Percentiles rank a stretch among this genome's conserved stretches.
phyloP scores from a whole-genome alignment of 2,797 vertebrate species.

The Diglossa cyanea region DNA sequence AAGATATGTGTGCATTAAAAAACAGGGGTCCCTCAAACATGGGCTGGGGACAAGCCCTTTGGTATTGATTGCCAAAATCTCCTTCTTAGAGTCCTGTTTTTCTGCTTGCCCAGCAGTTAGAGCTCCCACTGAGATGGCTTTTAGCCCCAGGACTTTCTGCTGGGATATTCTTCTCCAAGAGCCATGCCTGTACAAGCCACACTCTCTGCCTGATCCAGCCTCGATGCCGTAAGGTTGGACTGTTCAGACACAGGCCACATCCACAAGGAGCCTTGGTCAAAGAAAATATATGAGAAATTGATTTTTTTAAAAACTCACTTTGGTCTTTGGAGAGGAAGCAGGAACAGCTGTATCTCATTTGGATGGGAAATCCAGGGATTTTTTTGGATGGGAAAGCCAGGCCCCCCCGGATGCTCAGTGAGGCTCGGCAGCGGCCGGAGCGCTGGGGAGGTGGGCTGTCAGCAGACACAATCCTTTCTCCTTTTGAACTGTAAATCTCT shows the following conservation, averaged over 20 bases:
- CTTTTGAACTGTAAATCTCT: neutral
- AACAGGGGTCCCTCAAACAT: neutral
- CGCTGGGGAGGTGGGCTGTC: neutral
- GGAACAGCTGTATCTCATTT: conserved; percentile 27
- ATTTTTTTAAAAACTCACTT: neutral
- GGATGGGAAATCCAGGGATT: neutral
- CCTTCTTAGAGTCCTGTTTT: neutral
- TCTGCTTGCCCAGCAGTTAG: neutral
- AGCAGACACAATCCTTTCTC: neutral
- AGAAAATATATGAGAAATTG: neutral
- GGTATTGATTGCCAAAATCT: neutral
- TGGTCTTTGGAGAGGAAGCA: conserved; percentile 1
- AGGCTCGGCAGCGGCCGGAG: fast-evolving
- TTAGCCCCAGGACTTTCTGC: neutral
- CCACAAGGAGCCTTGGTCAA: neutral
- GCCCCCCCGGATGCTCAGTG: neutral
- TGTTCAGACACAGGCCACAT: neutral
- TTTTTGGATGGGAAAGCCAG: neutral
- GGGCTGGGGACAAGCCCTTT: neutral
- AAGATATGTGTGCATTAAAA: neutral
- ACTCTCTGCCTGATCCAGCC: neutral
- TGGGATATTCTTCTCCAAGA: neutral
- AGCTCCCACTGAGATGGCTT: neutral
- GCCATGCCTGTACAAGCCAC: neutral
- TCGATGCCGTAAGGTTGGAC: neutral